Base-by-base conservation (phyloP, 2,888 invertebrate genomes). In the Xestia rhomboidea region DNA sequence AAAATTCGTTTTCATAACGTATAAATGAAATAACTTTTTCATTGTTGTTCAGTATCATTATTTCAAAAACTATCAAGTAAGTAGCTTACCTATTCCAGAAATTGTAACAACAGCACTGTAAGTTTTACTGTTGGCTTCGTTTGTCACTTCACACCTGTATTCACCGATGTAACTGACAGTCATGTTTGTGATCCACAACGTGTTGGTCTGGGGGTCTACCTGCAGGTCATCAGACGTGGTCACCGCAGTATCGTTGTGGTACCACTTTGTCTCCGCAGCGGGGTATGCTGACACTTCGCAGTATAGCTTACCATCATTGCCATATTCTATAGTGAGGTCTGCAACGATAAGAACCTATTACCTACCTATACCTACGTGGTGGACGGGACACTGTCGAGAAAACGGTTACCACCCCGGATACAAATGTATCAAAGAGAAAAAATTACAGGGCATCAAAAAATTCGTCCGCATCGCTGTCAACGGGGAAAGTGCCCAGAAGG, bases 271-370 rank as follows among this genome's bases (percentile, higher is more conserved):
- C 51, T 88, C 88, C 0, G 93, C 94, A 81, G 93, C 92, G 0
- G 96, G 96, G 73, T 95, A 96, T 0, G 96, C 93, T 1, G 90
- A 88, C 0, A 94, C 93, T 90, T 94, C 88, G 66, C 96, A 96
- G 63, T 86, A 89, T 0, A 96, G 79, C 81, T 86, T 91, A 0
- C 93, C 93, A 81, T 94, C 91, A 6, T 69, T 81, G 0, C 93
- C 94, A 60, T 93, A 96, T 87, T 94, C 93, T 46, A 96, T 89
- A 0, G 90, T 90, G 13, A 85, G 84, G 82, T 95, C 96, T 96
- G 67, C n/a, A 84, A 84, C 0, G 7, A 34, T 38, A 38, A 51
- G 15, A 60, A 15, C 11, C 2, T 27, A n/a, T 54, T 44, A 73
- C 2, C 11, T 62, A 34, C 24, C 34, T 11, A 15, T 54, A 54